Conservation (phyloP, 2,113 vertebrate species). For the Amia ocellicauda region DNA sequence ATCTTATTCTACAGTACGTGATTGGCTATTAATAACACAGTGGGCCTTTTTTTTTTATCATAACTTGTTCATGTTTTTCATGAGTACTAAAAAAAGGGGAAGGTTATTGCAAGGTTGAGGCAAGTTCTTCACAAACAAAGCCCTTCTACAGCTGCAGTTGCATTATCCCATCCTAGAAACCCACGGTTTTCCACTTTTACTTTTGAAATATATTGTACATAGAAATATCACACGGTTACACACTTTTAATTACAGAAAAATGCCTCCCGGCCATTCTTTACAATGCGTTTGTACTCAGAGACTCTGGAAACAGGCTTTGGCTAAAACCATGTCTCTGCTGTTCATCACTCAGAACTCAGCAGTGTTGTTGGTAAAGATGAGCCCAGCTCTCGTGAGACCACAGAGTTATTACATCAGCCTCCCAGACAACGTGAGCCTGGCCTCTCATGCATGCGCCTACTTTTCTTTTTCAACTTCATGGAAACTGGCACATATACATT, state of each 20-base stretch:
- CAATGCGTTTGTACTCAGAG: too few relatives aligned
- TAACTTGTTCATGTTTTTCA: background rate
- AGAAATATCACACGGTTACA: slow-evolving; percentile 71
- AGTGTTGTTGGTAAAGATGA: too few relatives aligned
- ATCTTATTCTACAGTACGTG: too few relatives aligned
- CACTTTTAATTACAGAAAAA: slow-evolving; percentile 56
- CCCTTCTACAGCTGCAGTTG: slow-evolving; percentile 55
- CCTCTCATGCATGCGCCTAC: background rate
- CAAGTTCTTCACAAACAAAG: slow-evolving; percentile 10
- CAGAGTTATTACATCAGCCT: background rate
- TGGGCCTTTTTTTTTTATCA: too few relatives aligned
- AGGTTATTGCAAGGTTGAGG: too few relatives aligned
- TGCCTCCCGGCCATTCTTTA: slow-evolving; percentile 63
- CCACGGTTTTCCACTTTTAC: slow-evolving; percentile 59
- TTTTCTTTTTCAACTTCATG: background rate
- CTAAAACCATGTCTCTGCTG: too few relatives aligned
- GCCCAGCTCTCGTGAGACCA: background rate
- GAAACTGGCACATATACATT: slow-evolving; percentile 7
- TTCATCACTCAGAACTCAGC: too few relatives aligned
- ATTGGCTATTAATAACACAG: too few relatives aligned
- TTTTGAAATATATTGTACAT: slow-evolving; percentile 54
- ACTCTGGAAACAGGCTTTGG: too few relatives aligned
- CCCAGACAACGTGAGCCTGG: background rate
- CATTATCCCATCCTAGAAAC: slow-evolving; percentile 63
- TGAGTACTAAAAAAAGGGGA: too few relatives aligned